phyloP scores from a whole-genome alignment of 2,797 vertebrate species.

The Halcyon smyrnensis region DNA sequence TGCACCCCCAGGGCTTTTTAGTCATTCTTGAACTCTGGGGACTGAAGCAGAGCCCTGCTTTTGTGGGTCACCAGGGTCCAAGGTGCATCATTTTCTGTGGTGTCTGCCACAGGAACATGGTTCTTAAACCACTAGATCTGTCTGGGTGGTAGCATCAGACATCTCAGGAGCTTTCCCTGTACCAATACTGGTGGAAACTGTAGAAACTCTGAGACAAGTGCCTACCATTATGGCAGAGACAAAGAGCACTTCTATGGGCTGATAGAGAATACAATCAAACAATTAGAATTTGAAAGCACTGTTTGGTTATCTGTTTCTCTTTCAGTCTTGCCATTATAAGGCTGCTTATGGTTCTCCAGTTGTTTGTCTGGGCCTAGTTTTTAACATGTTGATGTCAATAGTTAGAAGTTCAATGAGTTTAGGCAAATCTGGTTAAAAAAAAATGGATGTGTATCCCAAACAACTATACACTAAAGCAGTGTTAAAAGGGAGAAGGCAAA shows the following conservation, averaged over 20 bases:
- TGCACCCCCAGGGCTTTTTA: not conserved
- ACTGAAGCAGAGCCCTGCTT: not conserved
- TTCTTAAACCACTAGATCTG: not conserved
- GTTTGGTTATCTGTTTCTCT: not conserved
- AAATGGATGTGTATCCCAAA: not conserved
- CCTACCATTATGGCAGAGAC: not conserved
- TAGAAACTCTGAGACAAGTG: not conserved
- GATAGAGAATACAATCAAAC: not conserved
- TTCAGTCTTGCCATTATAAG: not conserved
- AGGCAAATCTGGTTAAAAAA: not conserved
- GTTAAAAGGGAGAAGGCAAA: not conserved
- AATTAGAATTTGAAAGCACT: not conserved
- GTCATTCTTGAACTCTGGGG: not conserved
- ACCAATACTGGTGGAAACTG: not conserved
- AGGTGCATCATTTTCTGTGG: not conserved
- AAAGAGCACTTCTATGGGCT: not conserved
- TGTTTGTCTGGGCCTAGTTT: not conserved
- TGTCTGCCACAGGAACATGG: not conserved
- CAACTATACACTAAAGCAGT: not conserved
- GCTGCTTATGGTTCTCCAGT: not conserved
- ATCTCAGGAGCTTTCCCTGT: not conserved
- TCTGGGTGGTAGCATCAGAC: not conserved
- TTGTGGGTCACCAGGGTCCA: not conserved
- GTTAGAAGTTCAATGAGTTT: not conserved
- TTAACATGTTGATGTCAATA: not conserved